Evolutionary conservation across 1,140 invertebrate species (phyloP), one percentile per base, ranked within the genome.

Genomic region (Drosophila repletoides): DNA sequence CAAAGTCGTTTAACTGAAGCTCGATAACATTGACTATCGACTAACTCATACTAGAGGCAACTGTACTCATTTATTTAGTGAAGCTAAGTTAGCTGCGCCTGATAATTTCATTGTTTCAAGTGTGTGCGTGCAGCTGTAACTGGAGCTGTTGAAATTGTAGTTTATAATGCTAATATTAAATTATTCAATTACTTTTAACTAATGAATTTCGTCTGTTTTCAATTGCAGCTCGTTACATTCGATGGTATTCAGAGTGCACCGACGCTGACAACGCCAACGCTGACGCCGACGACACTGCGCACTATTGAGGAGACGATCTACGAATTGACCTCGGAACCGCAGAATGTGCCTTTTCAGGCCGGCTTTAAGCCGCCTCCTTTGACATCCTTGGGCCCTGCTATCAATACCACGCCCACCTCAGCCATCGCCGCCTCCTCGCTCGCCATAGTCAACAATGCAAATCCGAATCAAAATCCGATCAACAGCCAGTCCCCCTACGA

Each of bases 221-320:
- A 58, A 66, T 94, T 94, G 6, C 93, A 97, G 96, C 93, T 96
- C 91, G 93, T 94, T 52, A 93, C 94, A 84, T 92, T 96, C 87
- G 96, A 96, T 91, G 95, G 95, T 67, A 91, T 96, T 77, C 80
- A 79, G 60, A 79, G 96, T 72, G 95, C 97, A 67, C 96, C 96
- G 36, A 97, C 97, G 28, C 93, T 95, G 88, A 98, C 97, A 43
- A 98, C 97, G 69, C 94, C 96, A 52, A 97, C 96, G 69, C 92
- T 98, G 70, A 99, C 97, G 49, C 98, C 97, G 55, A 98, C 97
- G 14, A 98, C 97, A 55, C 92, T 98, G 76, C 93, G 96, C 71
- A 97, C 94, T 90, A 96, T 98, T 88, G 97, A 98, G 90, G 96
- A 98, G 38, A 94, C 94, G 0, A 94, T 95, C 83, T 92, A 93